A percentile compares a stretch with the other conserved stretches of the same genome.
These are phyloP conservation scores for Folsomia candida DNA, from an alignment of 2,888 invertebrate genomes.

Conservation along the genomic window DNA sequence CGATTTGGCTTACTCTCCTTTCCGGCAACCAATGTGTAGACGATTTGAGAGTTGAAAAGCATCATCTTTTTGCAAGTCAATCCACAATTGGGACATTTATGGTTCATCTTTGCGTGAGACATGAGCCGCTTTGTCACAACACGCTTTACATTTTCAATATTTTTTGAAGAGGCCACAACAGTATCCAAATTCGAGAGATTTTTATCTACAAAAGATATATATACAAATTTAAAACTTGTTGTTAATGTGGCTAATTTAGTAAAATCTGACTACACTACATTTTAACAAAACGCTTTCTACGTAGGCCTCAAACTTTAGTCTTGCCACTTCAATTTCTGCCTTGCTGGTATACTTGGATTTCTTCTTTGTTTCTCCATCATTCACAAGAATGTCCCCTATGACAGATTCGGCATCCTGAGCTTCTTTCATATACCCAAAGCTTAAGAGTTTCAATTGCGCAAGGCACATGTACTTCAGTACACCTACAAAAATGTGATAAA, in stretches of 20 bases:
- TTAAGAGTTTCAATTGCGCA: conserved; percentile 69
- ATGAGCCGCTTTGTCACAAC: conserved; percentile 40
- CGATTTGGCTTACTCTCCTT: neutral
- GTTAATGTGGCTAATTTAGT: neutral
- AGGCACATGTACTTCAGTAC: conserved; percentile 60
- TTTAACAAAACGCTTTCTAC: conserved; percentile 13
- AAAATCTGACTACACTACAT: neutral
- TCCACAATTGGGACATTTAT: conserved; percentile 46
- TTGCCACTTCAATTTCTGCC: conserved; percentile 12
- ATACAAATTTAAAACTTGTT: neutral
- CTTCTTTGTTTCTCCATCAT: conserved; percentile 14
- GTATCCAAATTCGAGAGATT: no score
- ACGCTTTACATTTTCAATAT: conserved; percentile 41
- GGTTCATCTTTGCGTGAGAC: conserved; percentile 34
- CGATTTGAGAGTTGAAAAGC: conserved; percentile 45
- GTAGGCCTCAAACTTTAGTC: conserved; percentile 33
- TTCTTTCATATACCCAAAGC: conserved; percentile 70
- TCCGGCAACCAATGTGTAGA: conserved; percentile 34
- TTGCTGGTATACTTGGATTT: neutral
- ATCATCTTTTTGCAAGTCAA: conserved; percentile 37
- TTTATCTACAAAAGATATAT: conserved; percentile 4
- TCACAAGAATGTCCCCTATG: conserved; percentile 52
- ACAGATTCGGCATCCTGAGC: conserved; percentile 65
- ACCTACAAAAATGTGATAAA: conserved; percentile 25
- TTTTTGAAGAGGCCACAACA: conserved; percentile 39